These are phyloP conservation scores for Chelonia mydas DNA, from an alignment of 2,797 vertebrate genomes.

Conservation along the genomic window DNA sequence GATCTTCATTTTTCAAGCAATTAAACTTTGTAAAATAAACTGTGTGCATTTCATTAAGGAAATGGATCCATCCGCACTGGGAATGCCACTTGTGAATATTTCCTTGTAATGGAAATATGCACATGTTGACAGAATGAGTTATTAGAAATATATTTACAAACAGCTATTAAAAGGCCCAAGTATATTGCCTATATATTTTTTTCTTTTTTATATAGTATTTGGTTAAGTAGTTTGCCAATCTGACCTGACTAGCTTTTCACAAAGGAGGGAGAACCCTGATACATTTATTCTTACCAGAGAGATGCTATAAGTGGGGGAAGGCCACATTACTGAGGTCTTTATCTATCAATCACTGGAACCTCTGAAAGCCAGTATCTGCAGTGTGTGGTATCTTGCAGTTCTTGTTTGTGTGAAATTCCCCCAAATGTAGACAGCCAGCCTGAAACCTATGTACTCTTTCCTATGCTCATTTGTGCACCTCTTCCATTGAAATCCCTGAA, in stretches of 20 bases:
- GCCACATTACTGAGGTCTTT: neutral
- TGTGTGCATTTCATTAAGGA: conserved; percentile 78
- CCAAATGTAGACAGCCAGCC: conserved; percentile 13
- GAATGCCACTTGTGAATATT: conserved; percentile 57
- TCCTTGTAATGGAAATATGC: conserved; percentile 53
- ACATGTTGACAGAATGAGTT: conserved; percentile 65
- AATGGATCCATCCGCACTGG: conserved; percentile 71
- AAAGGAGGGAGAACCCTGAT: conserved; percentile 22
- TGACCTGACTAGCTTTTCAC: conserved; percentile 42
- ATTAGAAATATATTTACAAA: conserved; percentile 74
- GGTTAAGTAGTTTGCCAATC: conserved; percentile 17
- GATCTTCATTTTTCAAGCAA: conserved; percentile 75
- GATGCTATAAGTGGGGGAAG: neutral
- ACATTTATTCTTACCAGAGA: conserved; percentile 22
- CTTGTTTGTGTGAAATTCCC: neutral
- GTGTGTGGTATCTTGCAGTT: neutral
- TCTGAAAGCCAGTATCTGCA: neutral
- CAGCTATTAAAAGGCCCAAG: conserved; percentile 62
- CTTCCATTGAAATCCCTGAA: neutral
- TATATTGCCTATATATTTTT: conserved; percentile 17
- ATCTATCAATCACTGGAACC: neutral
- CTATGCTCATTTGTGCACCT: neutral
- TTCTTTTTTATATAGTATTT: conserved; percentile 7
- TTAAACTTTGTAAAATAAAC: conserved; percentile 80
- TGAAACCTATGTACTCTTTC: neutral